Evolutionary conservation across 2,888 invertebrate genomes (phyloP).

Genomic region (Eupithecia subumbrata): DNA sequence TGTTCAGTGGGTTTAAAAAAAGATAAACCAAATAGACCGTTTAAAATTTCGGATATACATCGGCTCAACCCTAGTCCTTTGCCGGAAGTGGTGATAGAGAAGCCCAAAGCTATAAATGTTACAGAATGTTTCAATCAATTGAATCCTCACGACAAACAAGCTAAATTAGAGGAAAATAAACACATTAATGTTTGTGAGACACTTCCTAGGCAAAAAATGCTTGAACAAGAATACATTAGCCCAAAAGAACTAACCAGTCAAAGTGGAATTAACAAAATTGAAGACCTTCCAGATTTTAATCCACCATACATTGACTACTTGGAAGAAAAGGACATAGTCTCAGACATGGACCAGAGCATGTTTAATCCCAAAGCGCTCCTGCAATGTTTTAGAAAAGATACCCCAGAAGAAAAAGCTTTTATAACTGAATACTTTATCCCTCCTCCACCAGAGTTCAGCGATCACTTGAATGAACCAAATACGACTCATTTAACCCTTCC

Average conservation of each 20-base stretch:
- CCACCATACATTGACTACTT: neutral
- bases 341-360: slow-evolving; percentile 61
- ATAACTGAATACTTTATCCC: slow-evolving; percentile 56
- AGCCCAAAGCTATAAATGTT: slow-evolving; percentile 20
- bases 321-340: slow-evolving; percentile 37
- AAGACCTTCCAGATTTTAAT: slow-evolving; percentile 14
- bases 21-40: slow-evolving; percentile 58
- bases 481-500: slow-evolving; percentile 11
- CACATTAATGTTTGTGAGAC: slow-evolving; percentile 3
- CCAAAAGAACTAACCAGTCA: neutral
- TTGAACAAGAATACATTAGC: neutral
- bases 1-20: slow-evolving; percentile 19
- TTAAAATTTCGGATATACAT: slow-evolving; percentile 68
- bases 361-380: slow-evolving; percentile 72
- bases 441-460: slow-evolving; percentile 68
- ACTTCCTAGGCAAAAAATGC: neutral
- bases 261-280: neutral
- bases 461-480: slow-evolving; percentile 36
- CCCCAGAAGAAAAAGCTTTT: neutral
- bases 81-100: slow-evolving; percentile 48
- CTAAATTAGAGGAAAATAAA: slow-evolving; percentile 17
- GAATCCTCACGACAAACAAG: slow-evolving; percentile 19
- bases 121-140: slow-evolving; percentile 20
- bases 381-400: slow-evolving; percentile 53
- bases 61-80: slow-evolving; percentile 51